Percentiles rank a stretch among this genome's conserved stretches.
phyloP scores from a whole-genome alignment of 1,140 invertebrate species.

The Steinernema feltiae region DNA sequence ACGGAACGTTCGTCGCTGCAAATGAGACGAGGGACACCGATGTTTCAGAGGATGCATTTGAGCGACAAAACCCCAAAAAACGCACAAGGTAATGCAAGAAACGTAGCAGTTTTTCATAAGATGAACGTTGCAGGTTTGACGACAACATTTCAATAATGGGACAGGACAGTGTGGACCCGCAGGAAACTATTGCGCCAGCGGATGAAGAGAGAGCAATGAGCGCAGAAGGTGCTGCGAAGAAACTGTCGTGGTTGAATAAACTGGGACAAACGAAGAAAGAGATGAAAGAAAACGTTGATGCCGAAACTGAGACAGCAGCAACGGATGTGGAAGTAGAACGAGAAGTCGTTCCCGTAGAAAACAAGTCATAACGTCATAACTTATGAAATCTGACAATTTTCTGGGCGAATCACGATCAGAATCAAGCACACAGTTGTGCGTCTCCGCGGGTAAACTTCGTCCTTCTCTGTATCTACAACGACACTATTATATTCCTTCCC shows the following conservation, averaged over 20 bases:
- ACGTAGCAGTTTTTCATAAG: background rate
- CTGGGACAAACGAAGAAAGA: background rate
- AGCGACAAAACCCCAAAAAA: background rate
- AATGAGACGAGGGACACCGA: background rate
- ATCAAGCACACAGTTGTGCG: background rate
- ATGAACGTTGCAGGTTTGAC: background rate
- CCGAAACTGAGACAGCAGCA: background rate
- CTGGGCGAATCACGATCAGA: background rate
- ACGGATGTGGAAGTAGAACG: background rate
- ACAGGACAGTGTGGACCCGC: background rate
- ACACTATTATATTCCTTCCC: background rate
- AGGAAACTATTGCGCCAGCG: background rate
- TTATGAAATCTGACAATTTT: background rate
- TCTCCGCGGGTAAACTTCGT: background rate
- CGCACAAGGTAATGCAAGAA: conserved; percentile 1
- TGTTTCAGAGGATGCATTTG: background rate
- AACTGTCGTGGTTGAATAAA: background rate
- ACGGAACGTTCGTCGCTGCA: background rate
- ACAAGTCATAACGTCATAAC: background rate
- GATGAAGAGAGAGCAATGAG: background rate
- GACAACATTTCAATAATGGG: background rate
- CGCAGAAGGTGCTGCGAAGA: background rate
- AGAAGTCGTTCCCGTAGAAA: background rate
- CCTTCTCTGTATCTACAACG: background rate
- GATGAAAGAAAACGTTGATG: background rate